Percentiles rank a stretch among this genome's conserved stretches.
phyloP scores from a whole-genome alignment of 2,113 vertebrate genomes.

The Gobius niger region DNA sequence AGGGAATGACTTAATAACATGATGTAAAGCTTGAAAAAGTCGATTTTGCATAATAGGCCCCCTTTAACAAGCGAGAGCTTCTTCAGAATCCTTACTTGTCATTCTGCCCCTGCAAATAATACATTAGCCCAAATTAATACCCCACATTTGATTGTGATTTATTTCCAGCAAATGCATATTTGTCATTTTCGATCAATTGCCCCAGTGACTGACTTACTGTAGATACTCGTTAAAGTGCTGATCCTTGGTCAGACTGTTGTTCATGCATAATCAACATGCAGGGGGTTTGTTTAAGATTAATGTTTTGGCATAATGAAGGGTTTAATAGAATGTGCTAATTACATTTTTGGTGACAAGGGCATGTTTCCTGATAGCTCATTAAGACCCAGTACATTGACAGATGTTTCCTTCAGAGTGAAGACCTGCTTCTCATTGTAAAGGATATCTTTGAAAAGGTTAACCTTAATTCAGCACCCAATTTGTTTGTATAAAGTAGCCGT shows the following conservation, averaged over 20 bases:
- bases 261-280: constrained; percentile 74
- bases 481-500: constrained; percentile 46
- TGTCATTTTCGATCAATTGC: constrained; percentile 73
- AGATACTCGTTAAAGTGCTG: constrained; percentile 67
- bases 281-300: constrained; percentile 80
- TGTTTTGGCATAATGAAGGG: constrained; percentile 81
- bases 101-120: constrained; percentile 68
- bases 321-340: constrained; percentile 83
- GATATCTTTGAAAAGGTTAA: constrained; percentile 46
- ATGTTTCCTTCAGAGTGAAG: constrained; percentile 73
- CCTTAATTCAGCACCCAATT: constrained; percentile 29
- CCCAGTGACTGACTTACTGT: constrained; percentile 69
- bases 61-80: no score
- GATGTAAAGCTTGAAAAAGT: no score
- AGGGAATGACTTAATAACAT: no score
- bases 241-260: constrained; percentile 71
- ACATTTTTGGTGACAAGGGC: constrained; percentile 80
- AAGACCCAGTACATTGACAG: constrained; percentile 76
- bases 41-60: no score
- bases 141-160: constrained; percentile 51
- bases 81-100: constrained; percentile 67
- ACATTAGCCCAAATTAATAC: constrained; percentile 69
- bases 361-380: constrained; percentile 82
- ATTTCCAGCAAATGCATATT: constrained; percentile 66
- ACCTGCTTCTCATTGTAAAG: constrained; percentile 59